Evolutionary conservation across 2,888 invertebrate species (phyloP), one percentile per base, ranked within the genome.

Genomic region (Ochropleura leucogaster): DNA sequence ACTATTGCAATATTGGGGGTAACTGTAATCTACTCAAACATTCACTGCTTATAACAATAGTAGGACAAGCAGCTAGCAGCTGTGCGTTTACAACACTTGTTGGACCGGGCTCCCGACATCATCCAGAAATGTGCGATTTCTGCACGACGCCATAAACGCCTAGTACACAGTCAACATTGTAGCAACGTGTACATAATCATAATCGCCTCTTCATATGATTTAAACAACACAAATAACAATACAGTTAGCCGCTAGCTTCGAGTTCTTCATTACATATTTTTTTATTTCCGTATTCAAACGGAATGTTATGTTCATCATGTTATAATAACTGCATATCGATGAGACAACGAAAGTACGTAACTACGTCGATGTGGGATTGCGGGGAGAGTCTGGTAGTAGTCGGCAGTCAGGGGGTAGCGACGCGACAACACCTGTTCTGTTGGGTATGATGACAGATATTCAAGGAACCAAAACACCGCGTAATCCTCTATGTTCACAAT

Each of bases 301-400:
- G 84, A 85, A 84, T 85, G 86, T 85, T 72, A 64, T 55, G 66
- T 69, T 74, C 66, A 86, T 79, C 72, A 72, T 81, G 76, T 75
- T 68, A 40, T 63, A 70, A 80, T 73, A 74, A 69, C 80, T 83
- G 80, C 83, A 82, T 84, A 82, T 51, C 44, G 18, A 57, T 44
- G 77, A 80, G 84, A 63, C 84, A 60, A 77, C 81, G 84, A 80
- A 72, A 82, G 82, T 80, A 66, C 82, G 81, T 69, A 84, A 82
- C 76, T 12, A 53, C 18, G 53, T 18, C 40, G 53, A 12, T n/a
- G 10, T 49, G 12, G 4, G 63, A 59, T 69, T 74, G 68, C 62
- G 62, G 65, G 65, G 53, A 40, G 72, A 60, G 51, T 65, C 62
- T 55, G 40, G 55, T 20, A 14, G 49, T 16, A 42, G 40, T 18